These are phyloP conservation scores for Calvadosia cruxmelitensis DNA, from an alignment of 30 jellyfish, hydroid and myxozoan species.

Conservation along the genomic window DNA sequence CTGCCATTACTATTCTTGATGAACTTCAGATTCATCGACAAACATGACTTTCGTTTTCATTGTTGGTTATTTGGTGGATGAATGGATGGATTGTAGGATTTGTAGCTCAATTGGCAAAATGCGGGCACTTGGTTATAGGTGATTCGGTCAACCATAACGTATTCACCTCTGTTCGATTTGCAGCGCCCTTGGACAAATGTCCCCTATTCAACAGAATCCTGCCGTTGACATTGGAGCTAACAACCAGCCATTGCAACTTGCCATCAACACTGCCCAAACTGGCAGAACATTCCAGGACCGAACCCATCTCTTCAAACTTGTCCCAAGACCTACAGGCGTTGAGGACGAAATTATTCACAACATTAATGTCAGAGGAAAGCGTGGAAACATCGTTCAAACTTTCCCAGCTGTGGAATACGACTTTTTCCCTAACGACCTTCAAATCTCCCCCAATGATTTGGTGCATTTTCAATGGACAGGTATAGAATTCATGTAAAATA, in stretches of 20 bases:
- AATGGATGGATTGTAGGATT: no score
- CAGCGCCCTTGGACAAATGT: conserved; percentile 33
- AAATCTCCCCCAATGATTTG: conserved; percentile 35
- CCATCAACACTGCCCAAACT: conserved; percentile 92
- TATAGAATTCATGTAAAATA: no score
- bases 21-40: no score
- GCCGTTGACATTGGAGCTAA: conserved; percentile 60
- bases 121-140: no score
- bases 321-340: not conserved
- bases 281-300: conserved; percentile 98
- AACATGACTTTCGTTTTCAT: no score
- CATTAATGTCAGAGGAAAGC: conserved; percentile 62
- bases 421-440: conserved; percentile 72
- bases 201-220: conserved; percentile 88
- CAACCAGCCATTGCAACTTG: conserved; percentile 63
- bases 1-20: no score
- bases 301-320: conserved; percentile 49
- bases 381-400: conserved; percentile 74
- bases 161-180: not conserved
- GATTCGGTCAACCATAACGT: not conserved
- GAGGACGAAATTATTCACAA: conserved; percentile 14
- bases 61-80: no score
- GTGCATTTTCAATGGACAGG: conserved; percentile 90
- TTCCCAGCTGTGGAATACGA: conserved; percentile 98
- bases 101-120: no score